phyloP scores from a whole-genome alignment of 2,113 vertebrate species.

The Rhinogobius similis region DNA sequence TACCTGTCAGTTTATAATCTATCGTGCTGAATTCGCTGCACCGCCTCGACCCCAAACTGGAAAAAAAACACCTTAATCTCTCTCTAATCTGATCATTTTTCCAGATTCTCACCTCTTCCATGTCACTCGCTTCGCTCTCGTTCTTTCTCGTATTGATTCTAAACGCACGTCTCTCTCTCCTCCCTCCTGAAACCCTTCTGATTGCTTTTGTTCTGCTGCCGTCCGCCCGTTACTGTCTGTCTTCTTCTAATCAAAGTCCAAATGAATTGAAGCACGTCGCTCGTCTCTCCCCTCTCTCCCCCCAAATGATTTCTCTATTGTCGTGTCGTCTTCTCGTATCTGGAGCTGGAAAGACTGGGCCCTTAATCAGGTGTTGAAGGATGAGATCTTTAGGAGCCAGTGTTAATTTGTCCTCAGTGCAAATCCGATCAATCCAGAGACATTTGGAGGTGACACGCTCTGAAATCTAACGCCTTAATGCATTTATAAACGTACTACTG shows the following conservation, averaged over 20 bases:
- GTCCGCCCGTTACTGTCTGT: slow-evolving; percentile 66
- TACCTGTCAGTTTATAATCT: too few relatives aligned
- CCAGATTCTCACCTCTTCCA: too few relatives aligned
- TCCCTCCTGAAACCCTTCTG: slow-evolving; percentile 57
- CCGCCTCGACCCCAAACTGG: too few relatives aligned
- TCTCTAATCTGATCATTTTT: too few relatives aligned
- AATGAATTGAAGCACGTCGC: slow-evolving; percentile 77
- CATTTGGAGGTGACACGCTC: neutral
- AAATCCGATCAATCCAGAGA: neutral
- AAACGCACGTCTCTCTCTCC: slow-evolving; percentile 48
- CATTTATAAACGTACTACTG: neutral
- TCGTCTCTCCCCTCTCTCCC: slow-evolving; percentile 36
- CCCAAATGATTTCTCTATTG: slow-evolving; percentile 18
- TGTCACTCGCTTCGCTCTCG: slow-evolving; percentile 24
- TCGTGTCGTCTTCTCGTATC: neutral
- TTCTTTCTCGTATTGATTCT: neutral
- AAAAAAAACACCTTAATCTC: too few relatives aligned
- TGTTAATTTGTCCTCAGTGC: slow-evolving; percentile 5
- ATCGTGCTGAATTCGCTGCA: too few relatives aligned
- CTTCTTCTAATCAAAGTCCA: slow-evolving; percentile 77
- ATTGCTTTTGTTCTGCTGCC: slow-evolving; percentile 86
- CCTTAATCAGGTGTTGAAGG: neutral
- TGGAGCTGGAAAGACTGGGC: neutral
- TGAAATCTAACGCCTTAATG: neutral
- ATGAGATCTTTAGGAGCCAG: neutral